Evolutionary conservation across 2,113 vertebrate genomes (phyloP).

Genomic region (Ifrita kowaldi): DNA sequence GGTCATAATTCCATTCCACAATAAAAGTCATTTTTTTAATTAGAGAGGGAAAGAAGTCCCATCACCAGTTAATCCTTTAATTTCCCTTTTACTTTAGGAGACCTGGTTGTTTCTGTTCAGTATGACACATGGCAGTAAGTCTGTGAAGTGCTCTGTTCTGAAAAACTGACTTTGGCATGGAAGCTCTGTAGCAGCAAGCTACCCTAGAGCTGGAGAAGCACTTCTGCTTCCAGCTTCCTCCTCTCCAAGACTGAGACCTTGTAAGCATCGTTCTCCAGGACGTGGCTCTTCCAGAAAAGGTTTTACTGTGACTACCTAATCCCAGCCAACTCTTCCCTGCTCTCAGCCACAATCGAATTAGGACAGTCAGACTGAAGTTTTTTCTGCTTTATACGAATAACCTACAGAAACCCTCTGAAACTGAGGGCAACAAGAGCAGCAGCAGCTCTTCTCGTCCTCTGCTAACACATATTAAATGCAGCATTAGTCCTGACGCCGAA

Average conservation of each 20-base stretch:
- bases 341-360: neutral
- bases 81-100: neutral
- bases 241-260: neutral
- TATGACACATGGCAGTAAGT: neutral
- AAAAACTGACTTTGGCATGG: neutral
- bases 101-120: neutral
- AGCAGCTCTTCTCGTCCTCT: neutral
- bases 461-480: neutral
- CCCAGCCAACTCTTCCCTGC: neutral
- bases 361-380: neutral
- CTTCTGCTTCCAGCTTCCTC: neutral
- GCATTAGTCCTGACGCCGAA: neutral
- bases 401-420: neutral
- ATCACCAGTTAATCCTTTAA: neutral
- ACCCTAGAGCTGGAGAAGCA: neutral
- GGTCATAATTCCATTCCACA: neutral
- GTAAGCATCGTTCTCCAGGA: neutral
- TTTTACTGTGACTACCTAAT: neutral
- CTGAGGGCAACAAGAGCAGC: neutral
- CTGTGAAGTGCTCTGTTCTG: neutral
- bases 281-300: neutral
- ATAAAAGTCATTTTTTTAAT: neutral
- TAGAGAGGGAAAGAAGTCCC: neutral
- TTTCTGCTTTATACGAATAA: neutral
- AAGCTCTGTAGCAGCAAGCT: neutral